phyloP scores from a whole-genome alignment of 1,140 invertebrate species.

The Cydia strobilella region DNA sequence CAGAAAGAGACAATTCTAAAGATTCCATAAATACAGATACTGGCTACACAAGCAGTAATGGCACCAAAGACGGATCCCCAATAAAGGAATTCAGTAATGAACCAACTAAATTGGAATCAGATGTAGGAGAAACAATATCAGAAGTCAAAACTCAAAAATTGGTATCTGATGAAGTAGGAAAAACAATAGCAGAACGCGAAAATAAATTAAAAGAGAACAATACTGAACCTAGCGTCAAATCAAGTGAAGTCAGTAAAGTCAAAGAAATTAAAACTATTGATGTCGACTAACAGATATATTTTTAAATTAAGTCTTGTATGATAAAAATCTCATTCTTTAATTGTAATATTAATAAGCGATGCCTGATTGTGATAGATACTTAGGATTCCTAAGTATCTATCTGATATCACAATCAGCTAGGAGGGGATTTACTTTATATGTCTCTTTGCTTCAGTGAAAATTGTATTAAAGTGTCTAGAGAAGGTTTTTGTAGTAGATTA shows the following conservation, averaged over 20 bases:
- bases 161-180: background rate
- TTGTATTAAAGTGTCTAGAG: slow-evolving; percentile 28
- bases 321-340: slow-evolving; percentile 36
- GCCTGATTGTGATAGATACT: slow-evolving; percentile 37
- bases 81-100: slow-evolving; percentile 21
- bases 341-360: slow-evolving; percentile 14
- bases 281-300: slow-evolving; percentile 4
- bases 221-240: background rate
- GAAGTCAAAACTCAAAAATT: background rate
- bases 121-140: background rate
- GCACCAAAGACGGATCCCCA: slow-evolving; percentile 29
- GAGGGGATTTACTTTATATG: slow-evolving; percentile 30
- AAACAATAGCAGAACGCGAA: background rate
- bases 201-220: slow-evolving; percentile 18
- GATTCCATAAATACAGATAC: slow-evolving; percentile 52
- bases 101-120: background rate
- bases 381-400: too few species aligned
- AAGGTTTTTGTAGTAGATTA: slow-evolving; percentile 18
- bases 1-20: slow-evolving; percentile 51
- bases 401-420: too few species aligned
- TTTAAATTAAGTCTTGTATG: slow-evolving; percentile 24
- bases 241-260: slow-evolving; percentile 11
- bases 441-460: background rate
- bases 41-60: slow-evolving; percentile 41
- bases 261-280: slow-evolving; percentile 11